phyloP scores from a whole-genome alignment of 2,113 vertebrate species.

The Cromileptes altivelis region DNA sequence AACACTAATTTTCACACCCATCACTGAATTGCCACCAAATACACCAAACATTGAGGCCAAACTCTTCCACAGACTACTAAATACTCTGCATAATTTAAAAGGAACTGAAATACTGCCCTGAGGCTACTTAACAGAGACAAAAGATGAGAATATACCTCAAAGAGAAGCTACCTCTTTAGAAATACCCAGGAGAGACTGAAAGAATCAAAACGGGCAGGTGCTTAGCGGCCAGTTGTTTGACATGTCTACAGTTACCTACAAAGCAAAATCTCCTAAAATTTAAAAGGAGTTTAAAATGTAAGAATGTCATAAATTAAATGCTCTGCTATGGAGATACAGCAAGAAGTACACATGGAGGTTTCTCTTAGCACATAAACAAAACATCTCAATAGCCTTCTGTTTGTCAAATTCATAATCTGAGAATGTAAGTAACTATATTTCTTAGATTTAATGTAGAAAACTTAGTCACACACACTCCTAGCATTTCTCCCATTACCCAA shows the following conservation, averaged over 20 bases:
- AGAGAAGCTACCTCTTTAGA: slow-evolving; percentile 47
- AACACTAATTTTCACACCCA: slow-evolving; percentile 15
- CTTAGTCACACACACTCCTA: slow-evolving; percentile 8
- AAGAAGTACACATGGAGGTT: slow-evolving; percentile 24
- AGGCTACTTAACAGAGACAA: slow-evolving; percentile 34
- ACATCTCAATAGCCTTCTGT: slow-evolving; percentile 10
- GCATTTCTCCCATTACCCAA: background rate
- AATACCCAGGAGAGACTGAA: slow-evolving; percentile 40
- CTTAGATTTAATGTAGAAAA: slow-evolving; percentile 26
- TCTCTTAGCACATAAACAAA: slow-evolving; percentile 38
- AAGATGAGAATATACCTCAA: slow-evolving; percentile 6
- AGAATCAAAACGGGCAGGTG: slow-evolving; percentile 17
- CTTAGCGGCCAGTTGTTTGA: background rate
- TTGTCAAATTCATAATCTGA: slow-evolving; percentile 26
- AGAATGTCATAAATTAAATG: slow-evolving; percentile 40
- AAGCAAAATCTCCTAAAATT: slow-evolving; percentile 36
- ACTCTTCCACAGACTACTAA: slow-evolving; percentile 14
- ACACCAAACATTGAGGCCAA: slow-evolving; percentile 17
- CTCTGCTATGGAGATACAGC: slow-evolving; percentile 14
- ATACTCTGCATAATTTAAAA: slow-evolving; percentile 41
- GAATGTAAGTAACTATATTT: slow-evolving; percentile 21
- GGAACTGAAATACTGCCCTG: slow-evolving; percentile 50
- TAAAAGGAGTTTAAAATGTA: slow-evolving; percentile 27
- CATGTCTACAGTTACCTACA: slow-evolving; percentile 15
- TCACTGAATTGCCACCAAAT: slow-evolving; percentile 21